Conservation (phyloP, 2,888 invertebrate genomes). For the Metalampra italica region DNA sequence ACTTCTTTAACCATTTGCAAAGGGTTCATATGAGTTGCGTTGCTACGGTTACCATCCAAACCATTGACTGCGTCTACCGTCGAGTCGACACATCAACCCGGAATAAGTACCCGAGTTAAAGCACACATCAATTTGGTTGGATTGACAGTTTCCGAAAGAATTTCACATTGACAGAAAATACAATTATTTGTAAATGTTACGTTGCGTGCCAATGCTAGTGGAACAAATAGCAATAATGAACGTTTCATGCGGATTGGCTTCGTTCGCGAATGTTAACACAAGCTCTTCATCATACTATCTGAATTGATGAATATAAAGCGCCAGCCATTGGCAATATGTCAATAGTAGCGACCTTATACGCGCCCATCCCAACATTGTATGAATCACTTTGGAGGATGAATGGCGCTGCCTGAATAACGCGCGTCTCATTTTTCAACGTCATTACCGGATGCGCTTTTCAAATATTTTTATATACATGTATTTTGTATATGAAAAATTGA, state of each 20-base stretch:
- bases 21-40: not conserved
- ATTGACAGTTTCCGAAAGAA: too few species aligned
- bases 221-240: too few species aligned
- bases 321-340: conserved; percentile 45
- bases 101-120: too few species aligned
- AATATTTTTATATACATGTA: conserved; percentile 25
- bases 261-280: conserved; percentile 13
- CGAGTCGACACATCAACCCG: too few species aligned
- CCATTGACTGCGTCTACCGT: too few species aligned
- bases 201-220: too few species aligned
- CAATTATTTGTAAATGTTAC: too few species aligned
- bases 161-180: too few species aligned
- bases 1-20: not conserved
- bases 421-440: conserved; percentile 51
- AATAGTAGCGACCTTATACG: conserved; percentile 63
- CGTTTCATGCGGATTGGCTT: not conserved
- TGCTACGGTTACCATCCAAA: not conserved
- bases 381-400: conserved; percentile 51
- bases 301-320: conserved; percentile 40
- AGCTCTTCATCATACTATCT: conserved; percentile 25
- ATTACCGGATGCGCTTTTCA: conserved; percentile 39
- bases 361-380: conserved; percentile 64
- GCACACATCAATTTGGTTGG: too few species aligned
- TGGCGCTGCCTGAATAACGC: conserved; percentile 49
- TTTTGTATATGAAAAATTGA: conserved; percentile 19